phyloP scores from a whole-genome alignment of 2,797 vertebrate species.

The Eurystomus glaucurus region DNA sequence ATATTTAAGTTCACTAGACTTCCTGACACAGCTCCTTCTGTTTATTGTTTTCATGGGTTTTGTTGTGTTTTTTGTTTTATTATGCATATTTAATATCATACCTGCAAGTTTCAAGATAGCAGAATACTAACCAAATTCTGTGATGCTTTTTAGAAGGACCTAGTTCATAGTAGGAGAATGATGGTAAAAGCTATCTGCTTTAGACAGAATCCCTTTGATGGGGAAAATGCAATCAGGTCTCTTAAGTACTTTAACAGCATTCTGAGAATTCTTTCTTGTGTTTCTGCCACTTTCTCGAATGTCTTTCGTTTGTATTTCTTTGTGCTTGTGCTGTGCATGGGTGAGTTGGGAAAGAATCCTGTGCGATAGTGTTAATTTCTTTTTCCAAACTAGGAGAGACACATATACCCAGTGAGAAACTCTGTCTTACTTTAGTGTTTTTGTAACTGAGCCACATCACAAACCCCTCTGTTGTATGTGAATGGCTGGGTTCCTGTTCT shows the following conservation, averaged over 20 bases:
- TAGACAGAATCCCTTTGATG: background rate
- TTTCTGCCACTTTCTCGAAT: background rate
- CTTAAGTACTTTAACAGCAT: background rate
- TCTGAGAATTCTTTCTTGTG: background rate
- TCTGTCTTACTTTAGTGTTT: background rate
- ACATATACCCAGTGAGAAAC: background rate
- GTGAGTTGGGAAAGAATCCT: background rate
- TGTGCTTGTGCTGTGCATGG: background rate
- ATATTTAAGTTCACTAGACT: background rate
- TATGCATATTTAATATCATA: background rate
- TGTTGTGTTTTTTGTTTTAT: too few species aligned
- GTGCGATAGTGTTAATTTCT: background rate
- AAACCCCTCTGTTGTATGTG: accelerated
- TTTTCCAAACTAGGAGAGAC: background rate
- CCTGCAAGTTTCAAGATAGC: background rate
- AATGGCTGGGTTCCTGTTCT: background rate
- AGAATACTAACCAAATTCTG: background rate
- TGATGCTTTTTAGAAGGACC: background rate
- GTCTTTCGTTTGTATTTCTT: background rate
- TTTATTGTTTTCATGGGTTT: too few species aligned
- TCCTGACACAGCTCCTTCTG: background rate
- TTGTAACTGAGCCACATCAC: background rate
- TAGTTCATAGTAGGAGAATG: background rate
- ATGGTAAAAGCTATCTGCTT: background rate
- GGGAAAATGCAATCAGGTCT: background rate